A percentile compares a stretch with the other conserved stretches of the same genome.
These are phyloP conservation scores for Lasius fuliginosus DNA, from an alignment of 2,888 invertebrate species.

Conservation along the genomic window DNA sequence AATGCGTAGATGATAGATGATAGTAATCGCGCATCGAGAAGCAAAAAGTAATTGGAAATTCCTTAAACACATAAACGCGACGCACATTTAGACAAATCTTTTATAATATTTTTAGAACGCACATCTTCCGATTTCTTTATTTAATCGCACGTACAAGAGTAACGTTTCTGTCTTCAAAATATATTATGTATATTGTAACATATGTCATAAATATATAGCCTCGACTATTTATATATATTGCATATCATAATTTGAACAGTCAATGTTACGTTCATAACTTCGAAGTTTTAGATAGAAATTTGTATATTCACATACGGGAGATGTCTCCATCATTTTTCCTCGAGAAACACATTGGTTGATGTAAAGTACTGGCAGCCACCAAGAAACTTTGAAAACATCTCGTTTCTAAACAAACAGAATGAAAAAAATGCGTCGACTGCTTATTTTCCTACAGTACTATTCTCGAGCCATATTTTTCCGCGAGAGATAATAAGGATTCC, in stretches of 20 bases:
- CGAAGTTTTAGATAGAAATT: not conserved
- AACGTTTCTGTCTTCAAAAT: not conserved
- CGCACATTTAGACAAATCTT: not conserved
- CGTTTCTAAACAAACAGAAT: conserved; percentile 14
- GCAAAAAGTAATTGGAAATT: conserved; percentile 33
- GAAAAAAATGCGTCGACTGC: not conserved
- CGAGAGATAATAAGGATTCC: conserved; percentile 42
- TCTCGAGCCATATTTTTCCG: conserved; percentile 12
- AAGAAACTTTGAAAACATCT: not conserved
- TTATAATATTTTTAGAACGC: not conserved
- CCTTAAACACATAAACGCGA: conserved; percentile 20
- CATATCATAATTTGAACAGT: not conserved
- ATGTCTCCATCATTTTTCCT: not conserved
- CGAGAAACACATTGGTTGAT: not conserved
- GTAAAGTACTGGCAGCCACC: conserved; percentile 7
- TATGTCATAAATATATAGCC: not conserved
- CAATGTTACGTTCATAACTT: conserved; percentile 7
- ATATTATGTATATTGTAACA: not conserved
- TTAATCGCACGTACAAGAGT: not conserved
- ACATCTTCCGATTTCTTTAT: not conserved
- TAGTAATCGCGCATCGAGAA: conserved; percentile 18
- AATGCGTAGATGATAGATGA: conserved; percentile 55
- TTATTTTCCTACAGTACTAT: not conserved
- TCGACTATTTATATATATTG: not conserved
- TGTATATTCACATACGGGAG: not conserved